These are phyloP conservation scores for Montipora sp. DNA, from an alignment of 64 coral and sea anemone genomes.

Conservation along the genomic window DNA sequence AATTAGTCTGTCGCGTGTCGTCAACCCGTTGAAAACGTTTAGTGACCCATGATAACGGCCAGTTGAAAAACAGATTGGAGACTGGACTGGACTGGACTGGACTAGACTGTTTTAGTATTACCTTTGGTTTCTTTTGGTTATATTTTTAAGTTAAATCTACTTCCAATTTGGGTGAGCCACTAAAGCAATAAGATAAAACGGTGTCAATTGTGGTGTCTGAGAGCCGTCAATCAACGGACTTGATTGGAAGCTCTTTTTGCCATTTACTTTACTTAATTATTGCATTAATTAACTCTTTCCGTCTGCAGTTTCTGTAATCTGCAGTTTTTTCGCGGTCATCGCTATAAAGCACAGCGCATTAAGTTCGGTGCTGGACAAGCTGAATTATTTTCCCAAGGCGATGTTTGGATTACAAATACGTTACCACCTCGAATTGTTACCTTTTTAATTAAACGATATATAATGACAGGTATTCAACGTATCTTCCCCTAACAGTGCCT, in stretches of 20 bases:
- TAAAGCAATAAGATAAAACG: background rate
- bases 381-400: constrained; percentile 3
- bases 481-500: background rate
- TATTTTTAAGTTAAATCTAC: no score
- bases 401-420: background rate
- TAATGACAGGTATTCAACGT: constrained; percentile 7
- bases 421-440: background rate
- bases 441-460: constrained; percentile 8
- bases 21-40: background rate
- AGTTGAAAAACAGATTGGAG: no score
- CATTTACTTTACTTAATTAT: background rate
- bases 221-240: background rate
- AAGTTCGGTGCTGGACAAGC: no score
- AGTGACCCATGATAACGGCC: background rate
- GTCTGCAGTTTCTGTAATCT: background rate
- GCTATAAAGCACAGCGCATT: background rate
- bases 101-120: no score
- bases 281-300: background rate
- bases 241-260: background rate
- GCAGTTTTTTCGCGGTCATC: background rate
- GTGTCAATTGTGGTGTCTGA: constrained; percentile 33
- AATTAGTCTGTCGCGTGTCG: background rate
- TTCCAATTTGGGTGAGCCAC: background rate
- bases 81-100: no score
- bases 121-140: no score